Evolutionary conservation across 1,140 invertebrate genomes (phyloP).

Genomic region (Drosophila lini): DNA sequence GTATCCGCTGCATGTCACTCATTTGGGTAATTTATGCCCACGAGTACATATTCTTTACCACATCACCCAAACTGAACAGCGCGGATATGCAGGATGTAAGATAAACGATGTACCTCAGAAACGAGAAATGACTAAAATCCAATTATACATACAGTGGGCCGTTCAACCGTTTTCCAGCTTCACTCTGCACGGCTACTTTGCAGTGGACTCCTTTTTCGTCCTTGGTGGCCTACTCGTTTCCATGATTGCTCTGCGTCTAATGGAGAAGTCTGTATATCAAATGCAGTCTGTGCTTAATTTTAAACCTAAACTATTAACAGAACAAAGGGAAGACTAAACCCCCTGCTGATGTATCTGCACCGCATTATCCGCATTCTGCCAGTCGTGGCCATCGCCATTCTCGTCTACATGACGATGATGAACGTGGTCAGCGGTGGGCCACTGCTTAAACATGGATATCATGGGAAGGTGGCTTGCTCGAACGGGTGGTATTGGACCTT

Average conservation of each 20-base stretch:
- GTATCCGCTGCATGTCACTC: conserved; percentile 87
- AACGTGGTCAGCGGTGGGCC: conserved; percentile 45
- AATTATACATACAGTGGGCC: conserved; percentile 52
- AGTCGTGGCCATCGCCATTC: conserved; percentile 46
- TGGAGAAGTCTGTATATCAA: conserved; percentile 86
- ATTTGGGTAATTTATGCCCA: conserved; percentile 88
- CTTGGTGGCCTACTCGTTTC: conserved; percentile 88
- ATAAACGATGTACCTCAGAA: conserved; percentile 1
- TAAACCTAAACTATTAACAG: conserved; percentile 1
- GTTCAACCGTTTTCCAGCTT: conserved; percentile 86
- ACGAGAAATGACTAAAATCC: not conserved
- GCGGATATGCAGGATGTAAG: conserved; percentile 5
- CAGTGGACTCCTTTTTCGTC: conserved; percentile 89
- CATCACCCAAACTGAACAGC: conserved; percentile 62
- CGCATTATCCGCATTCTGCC: conserved; percentile 60
- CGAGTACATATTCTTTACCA: conserved; percentile 62
- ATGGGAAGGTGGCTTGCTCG: conserved; percentile 59
- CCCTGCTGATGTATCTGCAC: conserved; percentile 67
- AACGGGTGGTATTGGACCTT: conserved; percentile 59
- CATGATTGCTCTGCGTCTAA: conserved; percentile 86
- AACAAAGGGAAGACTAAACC: conserved; percentile 58
- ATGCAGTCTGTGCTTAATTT: not conserved
- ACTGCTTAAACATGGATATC: conserved; percentile 26
- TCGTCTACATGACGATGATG: conserved; percentile 56
- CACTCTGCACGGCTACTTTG: conserved; percentile 85